Evolutionary conservation across 2,797 vertebrate species (phyloP), one percentile per base, ranked within the genome.

Genomic region (Coluber constrictor): DNA sequence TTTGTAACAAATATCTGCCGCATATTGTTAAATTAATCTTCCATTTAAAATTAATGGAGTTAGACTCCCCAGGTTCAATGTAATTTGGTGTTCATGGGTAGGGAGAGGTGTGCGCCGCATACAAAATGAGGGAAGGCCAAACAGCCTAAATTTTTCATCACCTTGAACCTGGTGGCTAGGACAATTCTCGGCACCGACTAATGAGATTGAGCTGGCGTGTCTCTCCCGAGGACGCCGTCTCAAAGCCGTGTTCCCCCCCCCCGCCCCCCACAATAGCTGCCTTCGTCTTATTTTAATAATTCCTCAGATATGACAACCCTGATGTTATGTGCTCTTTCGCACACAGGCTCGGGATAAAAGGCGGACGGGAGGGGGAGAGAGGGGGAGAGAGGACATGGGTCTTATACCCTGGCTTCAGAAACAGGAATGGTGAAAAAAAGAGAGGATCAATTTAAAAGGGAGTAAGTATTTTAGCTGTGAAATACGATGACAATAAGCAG

Each of bases 1-100:
- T 99, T 99, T 99, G 99, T 99, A 99, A 99, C 99, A 99, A 99
- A 99, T 99, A 99, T 99, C 99, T 98, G 98, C 98, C 97, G 98
- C 99, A 99, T 99, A 99, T 99, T 99, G 99, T 99, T 99, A 99
- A 99, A 99, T 99, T 99, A 99, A 99, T 99, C 98, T 99, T 99
- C 99, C 99, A 99, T 99, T 99, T 99, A 99, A 99, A 99, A 99
- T 99, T 99, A 99, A 99, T 99, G 99, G 99, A 99, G 98, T 99
- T 99, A 98, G 98, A 99, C 98, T 99, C 98, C 99, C 99, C 98
- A 98, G 99, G 99, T 99, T 99, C 99, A 99, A 98, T 99, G 99
- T 99, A 99, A 99, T 99, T 99, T 99, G 98, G 97, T 98, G 98
- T 99, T 99, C 98, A 98, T 97, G 97, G 99, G 98, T 98, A 98